Percentiles rank a stretch among this genome's conserved stretches.
Conservation (phyloP, 2,797 vertebrate genomes). For the Phataginus tetradactyla region DNA sequence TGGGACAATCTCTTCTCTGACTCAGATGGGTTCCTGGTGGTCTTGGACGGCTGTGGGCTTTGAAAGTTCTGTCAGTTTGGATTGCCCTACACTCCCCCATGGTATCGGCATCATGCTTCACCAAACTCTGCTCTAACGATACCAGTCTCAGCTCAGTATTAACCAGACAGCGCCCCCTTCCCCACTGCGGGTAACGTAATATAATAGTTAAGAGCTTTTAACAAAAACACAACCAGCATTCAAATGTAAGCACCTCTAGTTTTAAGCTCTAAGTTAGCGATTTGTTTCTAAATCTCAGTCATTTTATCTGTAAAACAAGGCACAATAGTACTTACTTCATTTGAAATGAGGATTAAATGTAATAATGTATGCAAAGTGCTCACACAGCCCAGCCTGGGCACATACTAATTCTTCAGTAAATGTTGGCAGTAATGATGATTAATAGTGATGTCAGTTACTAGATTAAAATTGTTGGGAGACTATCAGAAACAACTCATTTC, state of each 20-base stretch:
- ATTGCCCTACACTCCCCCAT: neutral
- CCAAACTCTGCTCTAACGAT: neutral
- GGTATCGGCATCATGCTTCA: neutral
- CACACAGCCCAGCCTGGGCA: neutral
- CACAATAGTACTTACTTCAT: neutral
- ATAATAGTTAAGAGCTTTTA: too few species aligned
- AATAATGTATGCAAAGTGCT: neutral
- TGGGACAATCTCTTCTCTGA: neutral
- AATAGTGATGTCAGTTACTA: neutral
- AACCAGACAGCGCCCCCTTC: neutral
- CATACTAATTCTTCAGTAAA: neutral
- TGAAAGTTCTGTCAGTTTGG: neutral
- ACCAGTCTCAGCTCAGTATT: neutral
- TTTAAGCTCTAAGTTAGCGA: neutral
- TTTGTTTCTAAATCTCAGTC: neutral
- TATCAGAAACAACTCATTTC: neutral
- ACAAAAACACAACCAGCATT: neutral
- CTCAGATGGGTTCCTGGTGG: neutral
- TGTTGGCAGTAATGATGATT: neutral
- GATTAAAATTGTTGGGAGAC: neutral
- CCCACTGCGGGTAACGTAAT: accelerated
- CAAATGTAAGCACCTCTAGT: neutral
- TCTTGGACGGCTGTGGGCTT: neutral
- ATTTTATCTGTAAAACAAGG: neutral
- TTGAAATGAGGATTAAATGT: neutral